These are phyloP conservation scores for Plectrocnemia conspersa DNA, from an alignment of 1,140 invertebrate species.

Conservation along the genomic window DNA sequence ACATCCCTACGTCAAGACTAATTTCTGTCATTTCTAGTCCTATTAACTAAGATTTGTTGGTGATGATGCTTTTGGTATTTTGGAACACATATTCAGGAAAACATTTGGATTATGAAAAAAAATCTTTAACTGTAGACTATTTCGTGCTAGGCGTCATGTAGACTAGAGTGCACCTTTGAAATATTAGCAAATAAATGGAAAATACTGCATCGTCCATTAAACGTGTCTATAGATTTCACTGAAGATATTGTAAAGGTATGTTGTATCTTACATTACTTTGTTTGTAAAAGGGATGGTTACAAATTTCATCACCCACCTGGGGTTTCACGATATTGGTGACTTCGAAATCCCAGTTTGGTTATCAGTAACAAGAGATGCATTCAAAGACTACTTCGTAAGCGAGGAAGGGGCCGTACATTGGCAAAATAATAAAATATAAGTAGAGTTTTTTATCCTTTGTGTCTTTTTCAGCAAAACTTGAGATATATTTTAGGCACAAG, in stretches of 20 bases:
- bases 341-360: too few species aligned
- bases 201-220: constrained; percentile 39
- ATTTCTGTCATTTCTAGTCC: constrained; percentile 29
- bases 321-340: neutral
- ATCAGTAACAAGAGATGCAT: constrained; percentile 31
- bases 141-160: constrained; percentile 41
- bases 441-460: constrained; percentile 22
- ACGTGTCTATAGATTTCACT: constrained; percentile 34
- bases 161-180: constrained; percentile 47
- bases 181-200: constrained; percentile 44
- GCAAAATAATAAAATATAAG: constrained; percentile 27
- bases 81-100: constrained; percentile 24
- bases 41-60: constrained; percentile 43
- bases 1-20: constrained; percentile 33
- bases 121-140: constrained; percentile 43
- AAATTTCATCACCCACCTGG: too few species aligned
- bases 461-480: constrained; percentile 12
- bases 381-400: constrained; percentile 33
- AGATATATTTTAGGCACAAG: neutral
- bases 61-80: constrained; percentile 40
- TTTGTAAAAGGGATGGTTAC: constrained; percentile 27
- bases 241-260: constrained; percentile 38
- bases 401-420: constrained; percentile 28
- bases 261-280: constrained; percentile 30
- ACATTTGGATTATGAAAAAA: constrained; percentile 35